phyloP scores from a whole-genome alignment of 2,888 invertebrate genomes.

The Diarsia brunnea region DNA sequence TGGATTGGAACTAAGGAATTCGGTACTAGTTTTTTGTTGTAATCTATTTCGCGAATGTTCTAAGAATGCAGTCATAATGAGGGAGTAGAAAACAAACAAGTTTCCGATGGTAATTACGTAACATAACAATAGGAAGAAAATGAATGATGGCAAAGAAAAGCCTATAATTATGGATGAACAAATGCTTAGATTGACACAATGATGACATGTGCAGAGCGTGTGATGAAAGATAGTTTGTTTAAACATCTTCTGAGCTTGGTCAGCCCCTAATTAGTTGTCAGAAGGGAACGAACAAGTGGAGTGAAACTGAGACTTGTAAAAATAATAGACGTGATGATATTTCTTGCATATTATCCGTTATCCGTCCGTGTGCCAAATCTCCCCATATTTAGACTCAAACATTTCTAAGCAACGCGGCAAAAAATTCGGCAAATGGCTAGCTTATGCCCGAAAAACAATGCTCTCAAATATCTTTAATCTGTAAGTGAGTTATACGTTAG shows the following conservation, averaged over 20 bases:
- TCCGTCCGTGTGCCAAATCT: constrained; percentile 1
- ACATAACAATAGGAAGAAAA: constrained; percentile 54
- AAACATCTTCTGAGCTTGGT: neutral
- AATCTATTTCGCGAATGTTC: constrained; percentile 49
- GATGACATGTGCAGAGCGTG: constrained; percentile 11
- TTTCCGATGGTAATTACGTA: constrained; percentile 42
- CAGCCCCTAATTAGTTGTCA: neutral
- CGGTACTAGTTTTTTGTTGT: constrained; percentile 46
- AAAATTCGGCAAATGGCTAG: constrained; percentile 13
- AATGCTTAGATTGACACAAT: constrained; percentile 31
- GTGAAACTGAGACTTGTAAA: neutral
- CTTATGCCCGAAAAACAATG: constrained; percentile 3
- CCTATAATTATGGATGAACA: constrained; percentile 35
- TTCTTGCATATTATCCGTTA: neutral
- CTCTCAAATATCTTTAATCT: constrained; percentile 18
- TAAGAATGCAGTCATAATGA: constrained; percentile 41
- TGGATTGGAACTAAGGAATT: constrained; percentile 50
- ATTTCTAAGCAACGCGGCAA: neutral
- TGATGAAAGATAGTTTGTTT: neutral
- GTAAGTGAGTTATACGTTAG: constrained; percentile 22
- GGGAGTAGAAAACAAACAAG: constrained; percentile 40
- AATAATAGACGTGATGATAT: constrained; percentile 5
- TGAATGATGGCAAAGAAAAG: constrained; percentile 30
- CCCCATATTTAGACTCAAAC: neutral
- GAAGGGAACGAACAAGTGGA: neutral